Conservation (phyloP, 2,797 vertebrate species). For the Acridotheres tristis region DNA sequence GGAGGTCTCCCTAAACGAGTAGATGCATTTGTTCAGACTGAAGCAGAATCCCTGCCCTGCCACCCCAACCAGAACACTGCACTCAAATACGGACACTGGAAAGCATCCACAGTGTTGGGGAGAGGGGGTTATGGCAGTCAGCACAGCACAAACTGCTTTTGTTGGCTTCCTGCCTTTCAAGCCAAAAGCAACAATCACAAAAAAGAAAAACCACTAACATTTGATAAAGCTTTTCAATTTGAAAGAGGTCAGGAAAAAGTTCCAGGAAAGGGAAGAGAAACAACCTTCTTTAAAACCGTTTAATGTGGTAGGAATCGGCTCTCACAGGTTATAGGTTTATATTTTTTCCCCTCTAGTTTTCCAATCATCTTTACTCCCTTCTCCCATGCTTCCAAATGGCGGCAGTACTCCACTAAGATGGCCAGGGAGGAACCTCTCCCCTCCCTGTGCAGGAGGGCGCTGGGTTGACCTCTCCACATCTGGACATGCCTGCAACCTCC, state of each 20-base stretch:
- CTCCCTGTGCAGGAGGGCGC: neutral
- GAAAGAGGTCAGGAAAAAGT: conserved; percentile 43
- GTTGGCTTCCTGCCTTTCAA: conserved; percentile 40
- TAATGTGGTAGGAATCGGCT: neutral
- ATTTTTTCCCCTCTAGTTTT: neutral
- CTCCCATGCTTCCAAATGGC: neutral
- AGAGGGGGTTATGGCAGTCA: neutral
- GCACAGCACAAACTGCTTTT: neutral
- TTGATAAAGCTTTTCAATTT: conserved; percentile 45
- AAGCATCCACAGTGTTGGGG: neutral
- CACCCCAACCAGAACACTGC: neutral
- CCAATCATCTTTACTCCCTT: neutral
- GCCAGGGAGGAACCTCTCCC: neutral
- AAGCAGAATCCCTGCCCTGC: neutral
- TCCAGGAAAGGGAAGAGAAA: conserved; percentile 46
- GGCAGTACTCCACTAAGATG: neutral
- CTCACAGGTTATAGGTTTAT: neutral
- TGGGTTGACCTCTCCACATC: conserved; percentile 29
- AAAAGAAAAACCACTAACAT: conserved; percentile 20
- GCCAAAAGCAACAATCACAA: conserved; percentile 43
- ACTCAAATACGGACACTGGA: neutral
- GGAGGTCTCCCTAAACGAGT: neutral
- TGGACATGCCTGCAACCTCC: neutral
- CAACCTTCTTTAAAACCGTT: neutral
- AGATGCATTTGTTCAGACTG: neutral